Conservation (phyloP, 2,113 vertebrate species). For the Sakesphorus luctuosus region DNA sequence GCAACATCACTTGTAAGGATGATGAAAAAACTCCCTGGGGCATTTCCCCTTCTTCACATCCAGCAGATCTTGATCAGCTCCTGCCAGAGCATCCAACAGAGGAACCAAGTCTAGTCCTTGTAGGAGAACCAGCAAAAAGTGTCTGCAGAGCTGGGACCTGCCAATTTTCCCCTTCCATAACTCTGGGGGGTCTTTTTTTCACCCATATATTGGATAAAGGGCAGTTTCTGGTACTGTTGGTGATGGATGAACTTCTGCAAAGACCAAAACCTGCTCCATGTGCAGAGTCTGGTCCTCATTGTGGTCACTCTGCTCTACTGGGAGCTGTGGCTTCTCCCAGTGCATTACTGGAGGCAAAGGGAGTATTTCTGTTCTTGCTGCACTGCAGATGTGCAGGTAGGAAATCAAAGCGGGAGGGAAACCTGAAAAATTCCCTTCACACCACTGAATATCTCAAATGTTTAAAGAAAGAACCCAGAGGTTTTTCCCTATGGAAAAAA, state of each 20-base stretch:
- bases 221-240: neutral
- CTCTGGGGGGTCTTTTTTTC: neutral
- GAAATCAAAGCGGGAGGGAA: neutral
- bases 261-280: neutral
- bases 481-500: neutral
- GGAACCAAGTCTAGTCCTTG: neutral
- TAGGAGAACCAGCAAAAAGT: neutral
- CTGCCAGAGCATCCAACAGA: neutral
- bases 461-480: neutral
- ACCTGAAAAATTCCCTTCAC: neutral
- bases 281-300: rapidly evolving
- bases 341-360: rapidly evolving
- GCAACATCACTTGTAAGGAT: neutral
- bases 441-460: neutral
- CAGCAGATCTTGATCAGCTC: neutral
- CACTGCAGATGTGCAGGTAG: neutral
- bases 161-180: neutral
- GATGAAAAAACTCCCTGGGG: neutral
- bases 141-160: neutral
- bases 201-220: neutral
- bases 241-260: neutral
- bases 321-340: neutral
- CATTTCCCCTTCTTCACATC: neutral
- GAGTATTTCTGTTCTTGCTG: neutral
- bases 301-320: neutral